Conservation (phyloP, 2,888 invertebrate species). For the Corythucha ciliata region DNA sequence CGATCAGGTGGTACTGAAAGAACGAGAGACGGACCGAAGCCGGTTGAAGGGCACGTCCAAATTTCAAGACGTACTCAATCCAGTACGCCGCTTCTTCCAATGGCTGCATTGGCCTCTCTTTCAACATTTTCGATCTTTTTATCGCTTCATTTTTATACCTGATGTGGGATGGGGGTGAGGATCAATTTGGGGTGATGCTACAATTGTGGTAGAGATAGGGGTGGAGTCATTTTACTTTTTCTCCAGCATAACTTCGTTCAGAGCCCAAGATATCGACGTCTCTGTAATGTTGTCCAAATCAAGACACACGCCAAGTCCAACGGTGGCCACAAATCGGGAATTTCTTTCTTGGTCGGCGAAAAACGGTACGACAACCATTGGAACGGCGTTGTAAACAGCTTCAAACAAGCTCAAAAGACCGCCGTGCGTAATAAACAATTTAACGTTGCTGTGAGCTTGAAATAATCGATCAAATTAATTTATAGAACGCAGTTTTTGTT, state of each 20-base stretch:
- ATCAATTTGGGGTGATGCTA: neutral
- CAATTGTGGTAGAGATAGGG: neutral
- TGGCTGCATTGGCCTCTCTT: constrained; percentile 50
- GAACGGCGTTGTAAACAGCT: constrained; percentile 29
- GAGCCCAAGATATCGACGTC: constrained; percentile 19
- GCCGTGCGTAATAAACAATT: constrained; percentile 31
- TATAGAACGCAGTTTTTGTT: neutral
- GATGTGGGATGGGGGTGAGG: neutral
- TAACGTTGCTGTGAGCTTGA: constrained; percentile 31
- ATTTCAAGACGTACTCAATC: constrained; percentile 54
- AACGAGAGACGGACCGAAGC: constrained; percentile 24
- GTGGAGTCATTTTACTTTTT: neutral
- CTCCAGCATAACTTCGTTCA: constrained; percentile 17
- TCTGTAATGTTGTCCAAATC: constrained; percentile 20
- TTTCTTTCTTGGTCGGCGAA: constrained; percentile 32
- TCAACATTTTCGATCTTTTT: constrained; percentile 30
- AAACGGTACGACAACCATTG: constrained; percentile 28
- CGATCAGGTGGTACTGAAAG: constrained; percentile 16
- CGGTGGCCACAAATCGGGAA: constrained; percentile 14
- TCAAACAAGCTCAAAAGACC: constrained; percentile 29
- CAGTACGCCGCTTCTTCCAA: constrained; percentile 54
- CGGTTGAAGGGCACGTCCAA: constrained; percentile 43
- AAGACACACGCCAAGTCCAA: constrained; percentile 24
- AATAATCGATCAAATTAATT: neutral
- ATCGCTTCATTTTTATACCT: constrained; percentile 31